Base-by-base conservation (phyloP, 2,113 vertebrate genomes). In the Macrotus californicus region DNA sequence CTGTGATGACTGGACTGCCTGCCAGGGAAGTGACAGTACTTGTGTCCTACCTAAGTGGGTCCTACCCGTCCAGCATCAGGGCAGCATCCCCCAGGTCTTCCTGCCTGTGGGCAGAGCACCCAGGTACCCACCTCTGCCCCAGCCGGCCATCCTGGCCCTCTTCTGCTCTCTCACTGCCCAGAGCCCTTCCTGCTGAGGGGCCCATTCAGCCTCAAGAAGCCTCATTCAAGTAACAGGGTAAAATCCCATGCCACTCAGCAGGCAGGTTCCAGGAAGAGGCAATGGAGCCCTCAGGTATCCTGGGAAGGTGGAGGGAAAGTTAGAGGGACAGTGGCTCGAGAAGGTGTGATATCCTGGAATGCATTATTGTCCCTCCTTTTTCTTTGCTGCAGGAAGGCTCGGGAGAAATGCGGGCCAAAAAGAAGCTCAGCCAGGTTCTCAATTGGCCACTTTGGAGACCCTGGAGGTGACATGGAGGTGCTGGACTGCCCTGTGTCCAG, bases 71-170 rank as follows among this genome's bases (percentile, higher is more conserved):
- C 3, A 13, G 46, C 43, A 6, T 22, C 0, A 8, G 43, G 39
- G 73, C 6, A 13, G 24, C 2, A 0, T 24, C 4, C 1, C 19
- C 31, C 12, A 1, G 13, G 19, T 39, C 7, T 64, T 9, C 29
- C 7, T 31, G 26, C 48, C 34, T 7, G 2, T 12, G 6, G 11
- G 31, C 7, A 4, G 6, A 31, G 5, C 0, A 0, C 26, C 31
- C 61, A 16, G 14, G 31, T 48, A 59, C 59, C 5, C 1, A 6
- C 26, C 15, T 50, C 46, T 72, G 15, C n/a, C 41, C 64, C 54
- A 54, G 80, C 41, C 10, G 13, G 34, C 61, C 12, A 14, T 22
- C n/a, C 59, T 43, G 61, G n/a, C 21, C 10, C 13, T 24, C 15
- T 39, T 29, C 15, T 29, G 41, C 43, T 22, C 3, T 1, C n/a